Conservation (phyloP, 2,888 invertebrate species). For the Dicranocentrus wangi region DNA sequence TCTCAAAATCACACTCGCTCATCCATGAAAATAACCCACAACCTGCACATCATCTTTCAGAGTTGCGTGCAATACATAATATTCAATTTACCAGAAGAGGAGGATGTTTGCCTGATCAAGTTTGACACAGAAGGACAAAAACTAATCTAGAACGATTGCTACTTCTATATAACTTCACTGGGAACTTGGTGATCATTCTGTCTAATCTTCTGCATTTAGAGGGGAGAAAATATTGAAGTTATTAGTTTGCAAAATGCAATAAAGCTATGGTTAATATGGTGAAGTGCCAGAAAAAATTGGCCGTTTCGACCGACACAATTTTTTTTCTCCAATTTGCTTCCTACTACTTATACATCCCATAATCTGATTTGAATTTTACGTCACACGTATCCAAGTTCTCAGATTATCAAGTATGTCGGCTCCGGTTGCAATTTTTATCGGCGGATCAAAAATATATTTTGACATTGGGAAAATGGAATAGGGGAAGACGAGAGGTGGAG, state of each 20-base stretch:
- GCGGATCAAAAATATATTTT: no score
- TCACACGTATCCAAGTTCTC: no score
- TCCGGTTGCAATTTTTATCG: no score
- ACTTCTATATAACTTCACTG: not conserved
- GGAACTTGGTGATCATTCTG: not conserved
- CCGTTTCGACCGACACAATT: not conserved
- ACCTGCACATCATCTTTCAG: no score
- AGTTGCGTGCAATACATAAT: not conserved
- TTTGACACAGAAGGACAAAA: slow-evolving; percentile 7
- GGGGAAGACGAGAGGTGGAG: no score
- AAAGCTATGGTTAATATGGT: not conserved
- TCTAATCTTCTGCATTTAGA: not conserved
- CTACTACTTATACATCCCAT: no score
- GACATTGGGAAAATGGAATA: no score
- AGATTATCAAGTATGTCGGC: no score
- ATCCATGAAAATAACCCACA: not conserved
- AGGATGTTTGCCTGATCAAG: not conserved
- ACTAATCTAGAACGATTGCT: not conserved
- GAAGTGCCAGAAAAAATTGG: slow-evolving; percentile 10
- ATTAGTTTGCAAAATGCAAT: not conserved
- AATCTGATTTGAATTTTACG: no score
- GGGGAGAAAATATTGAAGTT: slow-evolving; percentile 4
- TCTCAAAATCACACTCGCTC: not conserved
- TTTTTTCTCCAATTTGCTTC: not conserved
- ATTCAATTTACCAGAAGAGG: not conserved